These are phyloP conservation scores for Colletes gigas DNA, from an alignment of 1,140 invertebrate species.

Conservation along the genomic window DNA sequence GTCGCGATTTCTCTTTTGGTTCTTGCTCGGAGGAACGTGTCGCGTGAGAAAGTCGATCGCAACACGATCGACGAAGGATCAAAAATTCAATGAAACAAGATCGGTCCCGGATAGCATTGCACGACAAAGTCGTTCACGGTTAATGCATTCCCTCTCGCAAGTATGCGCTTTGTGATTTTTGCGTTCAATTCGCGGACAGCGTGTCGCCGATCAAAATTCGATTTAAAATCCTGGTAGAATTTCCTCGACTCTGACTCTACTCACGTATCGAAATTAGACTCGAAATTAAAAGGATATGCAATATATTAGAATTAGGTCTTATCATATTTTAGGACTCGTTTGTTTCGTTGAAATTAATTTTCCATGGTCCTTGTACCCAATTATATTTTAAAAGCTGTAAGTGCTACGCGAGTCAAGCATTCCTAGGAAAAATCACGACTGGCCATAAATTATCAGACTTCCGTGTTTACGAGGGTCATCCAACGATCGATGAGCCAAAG, in stretches of 20 bases:
- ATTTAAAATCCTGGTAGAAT: background rate
- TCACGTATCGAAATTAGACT: too few species aligned
- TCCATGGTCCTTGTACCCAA: too few species aligned
- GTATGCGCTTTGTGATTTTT: slow-evolving; percentile 2
- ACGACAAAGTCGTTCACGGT: slow-evolving; percentile 21
- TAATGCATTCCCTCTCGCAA: background rate
- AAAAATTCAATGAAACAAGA: slow-evolving; percentile 38
- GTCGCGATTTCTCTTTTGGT: slow-evolving; percentile 32
- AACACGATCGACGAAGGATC: slow-evolving; percentile 3
- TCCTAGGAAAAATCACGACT: background rate
- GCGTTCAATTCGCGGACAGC: background rate
- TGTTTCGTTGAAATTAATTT: too few species aligned
- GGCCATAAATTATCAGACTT: background rate
- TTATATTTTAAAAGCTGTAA: background rate
- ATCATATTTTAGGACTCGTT: too few species aligned
- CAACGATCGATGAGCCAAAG: background rate
- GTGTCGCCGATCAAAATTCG: background rate
- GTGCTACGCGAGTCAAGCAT: too few species aligned
- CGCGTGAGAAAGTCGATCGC: slow-evolving; percentile 39
- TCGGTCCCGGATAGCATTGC: slow-evolving; percentile 20
- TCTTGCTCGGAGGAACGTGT: background rate
- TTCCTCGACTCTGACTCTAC: background rate
- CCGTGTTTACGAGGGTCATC: background rate
- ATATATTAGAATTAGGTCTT: too few species aligned
- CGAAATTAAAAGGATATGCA: too few species aligned